These are phyloP conservation scores for Hypotaenidia okinawae DNA, from an alignment of 2,797 vertebrate genomes.

Conservation along the genomic window DNA sequence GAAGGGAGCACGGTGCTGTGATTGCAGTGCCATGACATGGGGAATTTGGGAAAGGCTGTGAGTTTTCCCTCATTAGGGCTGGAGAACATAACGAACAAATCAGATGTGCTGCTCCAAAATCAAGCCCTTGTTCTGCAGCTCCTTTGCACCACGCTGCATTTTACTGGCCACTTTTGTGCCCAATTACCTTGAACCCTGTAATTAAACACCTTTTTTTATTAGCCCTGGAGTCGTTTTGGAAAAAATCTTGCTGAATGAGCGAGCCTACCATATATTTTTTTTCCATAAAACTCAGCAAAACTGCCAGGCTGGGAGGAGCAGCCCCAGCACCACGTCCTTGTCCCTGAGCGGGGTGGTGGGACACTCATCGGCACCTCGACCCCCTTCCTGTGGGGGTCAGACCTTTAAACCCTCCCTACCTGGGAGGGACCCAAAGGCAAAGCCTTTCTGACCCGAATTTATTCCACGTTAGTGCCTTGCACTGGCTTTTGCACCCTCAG, in stretches of 20 bases:
- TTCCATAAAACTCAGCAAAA: not conserved
- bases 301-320: not conserved
- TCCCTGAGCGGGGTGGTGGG: not conserved
- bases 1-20: not conserved
- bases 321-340: not conserved
- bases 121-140: not conserved
- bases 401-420: not conserved
- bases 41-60: not conserved
- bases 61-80: not conserved
- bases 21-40: not conserved
- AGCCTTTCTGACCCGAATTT: not conserved
- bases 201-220: constrained; percentile 46
- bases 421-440: not conserved
- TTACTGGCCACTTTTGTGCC: constrained; percentile 31
- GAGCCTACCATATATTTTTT: not conserved
- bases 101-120: not conserved
- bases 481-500: not conserved
- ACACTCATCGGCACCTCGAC: not conserved
- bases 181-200: not conserved
- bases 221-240: constrained; percentile 6
- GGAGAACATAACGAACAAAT: not conserved
- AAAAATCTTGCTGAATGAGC: not conserved
- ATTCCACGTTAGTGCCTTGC: rapidly evolving
- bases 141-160: not conserved
- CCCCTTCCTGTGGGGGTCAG: rapidly evolving